These are phyloP conservation scores for Odontomyia ornata DNA, from an alignment of 2,888 invertebrate species.

Conservation along the genomic window DNA sequence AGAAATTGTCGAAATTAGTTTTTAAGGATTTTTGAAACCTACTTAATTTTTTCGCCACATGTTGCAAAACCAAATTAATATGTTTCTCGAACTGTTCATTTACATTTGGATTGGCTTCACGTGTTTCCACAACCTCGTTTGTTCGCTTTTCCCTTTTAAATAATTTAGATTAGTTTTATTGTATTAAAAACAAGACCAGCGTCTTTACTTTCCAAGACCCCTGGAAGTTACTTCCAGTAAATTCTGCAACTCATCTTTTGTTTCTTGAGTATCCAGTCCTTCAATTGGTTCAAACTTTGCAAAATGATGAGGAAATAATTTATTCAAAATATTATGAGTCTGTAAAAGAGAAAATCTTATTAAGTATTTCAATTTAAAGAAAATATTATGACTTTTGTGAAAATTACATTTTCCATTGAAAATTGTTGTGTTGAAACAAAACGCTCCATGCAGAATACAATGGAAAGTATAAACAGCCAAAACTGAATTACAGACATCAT, in stretches of 20 bases:
- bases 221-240: constrained; percentile 2
- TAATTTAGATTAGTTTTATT: background rate
- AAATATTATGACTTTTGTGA: too few species aligned
- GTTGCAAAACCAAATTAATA: constrained; percentile 20
- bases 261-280: constrained; percentile 7
- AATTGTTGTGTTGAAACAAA: background rate
- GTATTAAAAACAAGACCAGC: background rate
- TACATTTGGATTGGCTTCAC: constrained; percentile 8
- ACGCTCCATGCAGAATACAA: background rate
- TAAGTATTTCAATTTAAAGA: too few species aligned
- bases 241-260: constrained; percentile 26
- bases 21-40: background rate
- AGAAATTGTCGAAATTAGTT: too few species aligned
- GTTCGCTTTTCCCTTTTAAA: constrained; percentile 37
- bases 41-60: constrained; percentile 34
- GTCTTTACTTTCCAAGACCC: constrained; percentile 3
- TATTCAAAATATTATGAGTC: constrained; percentile 19
- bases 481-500: constrained; percentile 13
- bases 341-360: background rate
- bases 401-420: constrained; percentile 16
- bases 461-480: background rate
- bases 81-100: constrained; percentile 17
- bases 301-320: constrained; percentile 18
- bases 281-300: constrained; percentile 7
- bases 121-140: constrained; percentile 12